phyloP scores from a whole-genome alignment of 1,140 invertebrate species.

The Bombus impatiens region DNA sequence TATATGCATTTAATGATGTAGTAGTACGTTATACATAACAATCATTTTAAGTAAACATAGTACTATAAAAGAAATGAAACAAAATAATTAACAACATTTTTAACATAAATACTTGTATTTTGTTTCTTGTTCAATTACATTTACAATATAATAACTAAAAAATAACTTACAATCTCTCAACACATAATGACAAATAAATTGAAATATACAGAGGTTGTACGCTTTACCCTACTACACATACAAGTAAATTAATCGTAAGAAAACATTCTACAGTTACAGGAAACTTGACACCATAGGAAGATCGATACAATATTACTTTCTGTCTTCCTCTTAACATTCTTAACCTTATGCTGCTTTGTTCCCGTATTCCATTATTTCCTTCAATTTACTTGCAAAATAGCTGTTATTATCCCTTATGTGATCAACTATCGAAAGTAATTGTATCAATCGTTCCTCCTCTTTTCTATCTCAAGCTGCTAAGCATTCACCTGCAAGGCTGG shows the following conservation, averaged over 20 bases:
- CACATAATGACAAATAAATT: not conserved
- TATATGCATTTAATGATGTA: not conserved
- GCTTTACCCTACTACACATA: not conserved
- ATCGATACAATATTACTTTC: conserved; percentile 24
- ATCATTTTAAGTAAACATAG: not conserved
- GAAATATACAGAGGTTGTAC: conserved; percentile 11
- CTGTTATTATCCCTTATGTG: not conserved
- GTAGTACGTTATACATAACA: not conserved
- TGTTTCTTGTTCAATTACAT: conserved; percentile 18
- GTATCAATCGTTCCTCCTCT: conserved; percentile 25
- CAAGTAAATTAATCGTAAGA: conserved; percentile 17
- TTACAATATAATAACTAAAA: conserved; percentile 14
- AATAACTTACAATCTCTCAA: conserved; percentile 21
- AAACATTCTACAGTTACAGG: conserved; percentile 1
- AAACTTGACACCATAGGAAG: conserved; percentile 10
- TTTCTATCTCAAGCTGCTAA: not conserved
- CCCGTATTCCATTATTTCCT: not conserved
- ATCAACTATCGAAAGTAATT: not conserved
- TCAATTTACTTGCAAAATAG: not conserved
- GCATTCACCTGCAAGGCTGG: conserved; percentile 71
- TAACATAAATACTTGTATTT: conserved; percentile 46
- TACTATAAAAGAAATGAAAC: not conserved
- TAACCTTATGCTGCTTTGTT: too few species aligned
- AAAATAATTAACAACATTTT: conserved; percentile 32
- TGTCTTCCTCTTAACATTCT: not conserved